These are phyloP conservation scores for Acridotheres tristis DNA, from an alignment of 2,797 vertebrate genomes.

Conservation along the genomic window DNA sequence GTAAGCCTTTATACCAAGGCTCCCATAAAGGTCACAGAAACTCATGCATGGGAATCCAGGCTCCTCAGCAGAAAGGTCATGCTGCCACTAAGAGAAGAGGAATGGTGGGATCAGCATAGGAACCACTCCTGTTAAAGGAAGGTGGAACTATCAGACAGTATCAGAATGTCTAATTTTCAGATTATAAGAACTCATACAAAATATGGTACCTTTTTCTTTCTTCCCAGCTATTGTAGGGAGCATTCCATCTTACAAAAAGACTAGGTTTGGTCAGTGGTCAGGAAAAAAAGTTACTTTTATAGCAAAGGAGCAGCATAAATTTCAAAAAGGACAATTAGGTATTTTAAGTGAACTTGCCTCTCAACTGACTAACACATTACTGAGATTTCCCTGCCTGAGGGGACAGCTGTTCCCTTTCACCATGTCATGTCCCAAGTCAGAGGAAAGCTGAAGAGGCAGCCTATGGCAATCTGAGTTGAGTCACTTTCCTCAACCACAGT, in stretches of 20 bases:
- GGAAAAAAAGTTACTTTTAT: not conserved
- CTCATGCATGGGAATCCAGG: not conserved
- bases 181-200: not conserved
- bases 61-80: slow-evolving; percentile 11
- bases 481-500: not conserved
- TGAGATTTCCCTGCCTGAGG: not conserved
- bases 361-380: not conserved
- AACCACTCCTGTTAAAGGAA: not conserved
- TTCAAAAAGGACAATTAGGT: not conserved
- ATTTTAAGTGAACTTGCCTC: not conserved
- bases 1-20: not conserved
- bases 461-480: not conserved
- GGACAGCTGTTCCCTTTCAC: not conserved
- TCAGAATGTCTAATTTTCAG: not conserved
- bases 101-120: not conserved
- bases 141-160: not conserved
- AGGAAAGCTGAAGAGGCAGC: not conserved
- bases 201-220: not conserved
- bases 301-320: not conserved
- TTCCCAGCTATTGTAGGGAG: not conserved
- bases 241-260: not conserved
- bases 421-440: not conserved
- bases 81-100: not conserved
- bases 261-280: not conserved
- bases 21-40: slow-evolving; percentile 18